Evolutionary conservation across 2,888 invertebrate genomes (phyloP).

Genomic region (Chymomyza amoena): DNA sequence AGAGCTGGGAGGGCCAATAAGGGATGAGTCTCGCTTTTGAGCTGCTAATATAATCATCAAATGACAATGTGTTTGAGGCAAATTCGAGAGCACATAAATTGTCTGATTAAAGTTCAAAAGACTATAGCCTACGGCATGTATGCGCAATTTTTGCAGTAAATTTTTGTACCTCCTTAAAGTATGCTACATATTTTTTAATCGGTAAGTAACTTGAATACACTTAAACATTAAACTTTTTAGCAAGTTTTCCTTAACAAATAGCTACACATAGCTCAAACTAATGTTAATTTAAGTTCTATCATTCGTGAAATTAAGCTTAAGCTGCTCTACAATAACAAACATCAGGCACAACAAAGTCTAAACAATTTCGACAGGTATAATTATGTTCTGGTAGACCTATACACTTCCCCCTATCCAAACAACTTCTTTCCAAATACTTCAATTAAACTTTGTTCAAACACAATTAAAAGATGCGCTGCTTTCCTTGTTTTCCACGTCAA

Average conservation of each 20-base stretch:
- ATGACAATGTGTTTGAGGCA: constrained; percentile 45
- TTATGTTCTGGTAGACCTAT: constrained; percentile 34
- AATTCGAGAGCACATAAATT: constrained; percentile 26
- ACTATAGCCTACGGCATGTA: neutral
- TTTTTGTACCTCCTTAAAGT: neutral
- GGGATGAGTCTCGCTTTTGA: constrained; percentile 9
- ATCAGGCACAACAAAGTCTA: constrained; percentile 36
- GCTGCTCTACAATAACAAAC: constrained; percentile 16
- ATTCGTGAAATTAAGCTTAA: constrained; percentile 63
- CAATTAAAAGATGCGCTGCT: no score
- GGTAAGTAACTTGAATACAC: neutral
- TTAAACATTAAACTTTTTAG: neutral
- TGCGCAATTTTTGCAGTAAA: neutral
- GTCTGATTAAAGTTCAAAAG: constrained; percentile 28
- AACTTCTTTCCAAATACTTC: no score
- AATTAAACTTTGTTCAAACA: no score
- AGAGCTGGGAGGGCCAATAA: constrained; percentile 22
- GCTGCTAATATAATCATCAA: constrained; percentile 47
- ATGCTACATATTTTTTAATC: neutral
- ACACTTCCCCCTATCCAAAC: neutral
- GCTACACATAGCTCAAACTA: constrained; percentile 8
- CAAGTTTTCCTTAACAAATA: no score
- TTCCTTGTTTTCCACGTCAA: no score
- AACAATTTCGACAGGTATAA: constrained; percentile 64
- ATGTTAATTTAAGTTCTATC: constrained; percentile 63